Evolutionary conservation across 53 echinoderm and acorn worm genomes (phyloP), one percentile per base, ranked within the genome.

Genomic region (Echinarachnius parma): DNA sequence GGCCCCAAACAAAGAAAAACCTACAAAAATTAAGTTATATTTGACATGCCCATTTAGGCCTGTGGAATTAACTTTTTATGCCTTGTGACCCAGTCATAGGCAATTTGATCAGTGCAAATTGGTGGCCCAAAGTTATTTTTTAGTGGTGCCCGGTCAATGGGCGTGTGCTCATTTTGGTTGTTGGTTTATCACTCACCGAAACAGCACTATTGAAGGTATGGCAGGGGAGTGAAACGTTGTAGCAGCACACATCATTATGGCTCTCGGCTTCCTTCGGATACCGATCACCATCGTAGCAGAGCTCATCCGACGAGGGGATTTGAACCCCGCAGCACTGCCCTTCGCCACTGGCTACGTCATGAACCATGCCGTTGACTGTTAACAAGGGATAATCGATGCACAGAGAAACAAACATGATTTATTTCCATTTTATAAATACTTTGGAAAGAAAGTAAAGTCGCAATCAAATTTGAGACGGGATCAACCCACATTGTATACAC

Each of bases 161-260:
- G 35, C 14, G 13, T 2, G 21, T 35, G 19, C 23, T 11, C n/a
- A n/a, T n/a, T n/a, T n/a, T n/a, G n/a, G n/a, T n/a, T n/a, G n/a
- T n/a, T n/a, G n/a, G n/a, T n/a, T n/a, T n/a, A n/a, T n/a, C n/a
- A 42, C 42, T 42, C 13, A 42, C 42, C 7, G 42, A 42, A 14
- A 9, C 13, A 9, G 42, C 42, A 42, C 8, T 42, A 42, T 42
- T 42, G 42, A 9, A 42, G 7, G 42, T 42, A 7, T 42, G 42
- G 42, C 42, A 42, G 13, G 8, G 8, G 13, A 14, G 7, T 42
- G 42, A 42, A 9, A 42, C 26, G 21, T 36, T 14, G 23, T 62
- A 62, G 20, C 31, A 16, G 31, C 66, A 65, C 27, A 65, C 20
- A 15, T 25, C 66, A 29, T 65, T 19, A 29, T 65, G 29, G 15